phyloP scores from a whole-genome alignment of 2,888 invertebrate species.

The Heliconius erato region DNA sequence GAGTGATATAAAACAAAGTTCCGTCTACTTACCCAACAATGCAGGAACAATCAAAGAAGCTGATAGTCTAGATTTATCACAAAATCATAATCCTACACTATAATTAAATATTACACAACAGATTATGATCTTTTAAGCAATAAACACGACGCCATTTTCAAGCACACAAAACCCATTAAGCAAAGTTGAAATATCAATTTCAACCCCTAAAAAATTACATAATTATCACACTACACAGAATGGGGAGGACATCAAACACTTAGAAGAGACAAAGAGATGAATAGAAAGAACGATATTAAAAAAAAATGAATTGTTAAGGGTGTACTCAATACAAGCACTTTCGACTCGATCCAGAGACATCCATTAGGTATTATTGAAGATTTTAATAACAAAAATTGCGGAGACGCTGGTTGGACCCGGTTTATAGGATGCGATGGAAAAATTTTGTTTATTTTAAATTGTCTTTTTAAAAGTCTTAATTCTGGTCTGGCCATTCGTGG shows the following conservation, averaged over 20 bases:
- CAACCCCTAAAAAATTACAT: constrained; percentile 63
- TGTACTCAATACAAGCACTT: constrained; percentile 76
- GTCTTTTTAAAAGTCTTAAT: neutral
- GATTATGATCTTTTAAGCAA: constrained; percentile 9
- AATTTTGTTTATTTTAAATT: neutral
- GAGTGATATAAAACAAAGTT: no score
- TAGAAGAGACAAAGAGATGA: constrained; percentile 72
- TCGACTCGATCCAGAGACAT: constrained; percentile 74
- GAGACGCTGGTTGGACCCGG: constrained; percentile 52
- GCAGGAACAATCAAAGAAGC: no score
- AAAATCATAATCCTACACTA: neutral
- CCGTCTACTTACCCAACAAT: no score
- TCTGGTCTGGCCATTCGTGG: no score
- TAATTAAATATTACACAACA: neutral
- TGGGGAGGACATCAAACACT: constrained; percentile 73
- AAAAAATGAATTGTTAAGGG: constrained; percentile 67
- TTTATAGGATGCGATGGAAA: constrained; percentile 56
- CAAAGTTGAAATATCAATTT: constrained; percentile 57
- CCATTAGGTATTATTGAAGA: constrained; percentile 87
- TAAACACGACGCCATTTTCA: constrained; percentile 7
- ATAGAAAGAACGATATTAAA: constrained; percentile 75
- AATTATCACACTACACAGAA: constrained; percentile 75
- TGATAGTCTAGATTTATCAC: neutral
- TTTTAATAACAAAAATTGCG: constrained; percentile 86
- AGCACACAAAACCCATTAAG: constrained; percentile 49